Base-by-base conservation (phyloP, 2,888 invertebrate species). In the Temnothorax rugatulus region DNA sequence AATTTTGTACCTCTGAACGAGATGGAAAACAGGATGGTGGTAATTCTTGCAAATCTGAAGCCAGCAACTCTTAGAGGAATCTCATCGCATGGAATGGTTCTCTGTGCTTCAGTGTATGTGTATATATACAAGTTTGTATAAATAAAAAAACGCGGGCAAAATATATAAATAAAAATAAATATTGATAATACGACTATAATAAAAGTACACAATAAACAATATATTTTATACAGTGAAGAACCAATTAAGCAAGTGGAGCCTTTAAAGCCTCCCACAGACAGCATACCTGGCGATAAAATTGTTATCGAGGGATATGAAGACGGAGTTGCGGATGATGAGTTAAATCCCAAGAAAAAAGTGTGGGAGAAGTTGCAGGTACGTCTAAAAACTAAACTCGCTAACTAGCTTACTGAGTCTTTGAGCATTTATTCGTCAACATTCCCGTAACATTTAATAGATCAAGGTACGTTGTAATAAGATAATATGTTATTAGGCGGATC, bases 1-100 rank as follows among this genome's bases (percentile, higher is more conserved):
- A 98, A 98, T 93, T 98, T 97, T 95, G 97, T 99, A 25, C 97
- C 98, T 15, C 96, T 98, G 76, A 98, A 99, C 93, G 97, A 99
- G 95, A 98, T 99, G 97, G 96, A 97, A 92, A 96, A 98, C 92
- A 96, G 98, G 84, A 95, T 98, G 95, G 99, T 99, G 7, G 97
- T 99, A 5, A 98, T 99, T 4, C 95, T 99, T 73, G 99, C 99
- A 91, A 99, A 99, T 95, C 96, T 99, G 73, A 99, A 99, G 95
- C 97, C 99, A 54, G 99, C 98, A 18, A 99, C 99, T 96, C 98
- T 99, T 97, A 96, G 99, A 88, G 99, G 99, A 73, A 95, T 99
- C 44, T 97, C 97, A 90, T 99, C 99, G 0, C 97, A 97, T 94
- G 99, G 98, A 86, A 99, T 99, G 99, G 98, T 99, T 54, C 95